Conservation (phyloP, 2,888 invertebrate species). For the Sarcophaga rosellei region DNA sequence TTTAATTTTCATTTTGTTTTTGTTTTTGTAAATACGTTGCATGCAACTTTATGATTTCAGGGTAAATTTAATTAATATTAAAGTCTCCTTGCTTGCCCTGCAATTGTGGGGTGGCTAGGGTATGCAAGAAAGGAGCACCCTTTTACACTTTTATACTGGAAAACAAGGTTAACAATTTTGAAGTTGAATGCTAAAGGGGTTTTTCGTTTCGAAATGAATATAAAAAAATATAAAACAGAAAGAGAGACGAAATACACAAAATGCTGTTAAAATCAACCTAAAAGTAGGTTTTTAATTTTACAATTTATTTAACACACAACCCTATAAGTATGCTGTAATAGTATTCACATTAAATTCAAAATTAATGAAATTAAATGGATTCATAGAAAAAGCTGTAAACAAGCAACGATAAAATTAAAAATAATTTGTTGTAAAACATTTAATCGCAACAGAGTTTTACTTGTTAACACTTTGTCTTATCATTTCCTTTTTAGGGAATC, state of each 20-base stretch:
- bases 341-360: neutral
- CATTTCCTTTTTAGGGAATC: too few relatives aligned
- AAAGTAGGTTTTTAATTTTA: neutral
- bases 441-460: too few relatives aligned
- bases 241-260: too few relatives aligned
- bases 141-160: neutral
- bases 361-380: neutral
- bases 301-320: neutral
- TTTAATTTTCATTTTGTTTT: neutral
- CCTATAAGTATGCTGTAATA: neutral
- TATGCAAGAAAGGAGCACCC: neutral
- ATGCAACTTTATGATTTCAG: conserved; percentile 13
- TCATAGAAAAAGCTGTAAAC: neutral
- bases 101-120: neutral
- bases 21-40: neutral
- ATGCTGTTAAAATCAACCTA: neutral
- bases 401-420: neutral
- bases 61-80: conserved; percentile 30
- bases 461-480: too few relatives aligned
- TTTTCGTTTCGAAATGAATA: neutral
- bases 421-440: too few relatives aligned
- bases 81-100: neutral
- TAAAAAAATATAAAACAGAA: neutral
- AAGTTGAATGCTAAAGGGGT: conserved; percentile 18
- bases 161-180: conserved; percentile 42